A percentile compares a stretch with the other conserved stretches of the same genome.
Evolutionary conservation across 2,113 vertebrate genomes (phyloP).

Genomic region (Vombatus ursinus): DNA sequence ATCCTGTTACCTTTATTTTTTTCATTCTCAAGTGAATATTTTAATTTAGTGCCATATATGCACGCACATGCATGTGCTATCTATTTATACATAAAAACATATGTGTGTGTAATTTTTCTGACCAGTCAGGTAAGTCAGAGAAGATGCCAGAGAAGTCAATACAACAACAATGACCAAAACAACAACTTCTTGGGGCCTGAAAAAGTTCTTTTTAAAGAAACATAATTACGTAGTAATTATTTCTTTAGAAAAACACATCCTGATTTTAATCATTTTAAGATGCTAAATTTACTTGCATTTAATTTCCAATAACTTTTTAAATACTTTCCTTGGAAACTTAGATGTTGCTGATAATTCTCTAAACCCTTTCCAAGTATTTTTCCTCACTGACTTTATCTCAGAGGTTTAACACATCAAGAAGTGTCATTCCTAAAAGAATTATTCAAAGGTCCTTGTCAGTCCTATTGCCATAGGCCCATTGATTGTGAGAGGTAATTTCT

Average conservation of each 20-base stretch:
- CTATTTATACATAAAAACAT: background rate
- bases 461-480: background rate
- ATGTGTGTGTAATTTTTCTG: background rate
- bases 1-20: background rate
- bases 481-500: background rate
- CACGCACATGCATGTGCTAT: too few relatives aligned
- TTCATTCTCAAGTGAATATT: background rate
- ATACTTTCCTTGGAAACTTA: background rate
- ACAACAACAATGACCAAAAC: background rate
- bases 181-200: background rate
- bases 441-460: background rate
- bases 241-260: background rate
- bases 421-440: background rate
- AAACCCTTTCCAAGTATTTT: background rate
- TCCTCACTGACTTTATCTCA: background rate
- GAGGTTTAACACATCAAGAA: background rate
- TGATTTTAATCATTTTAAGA: background rate
- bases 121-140: background rate
- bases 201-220: background rate
- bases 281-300: background rate
- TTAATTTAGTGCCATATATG: background rate
- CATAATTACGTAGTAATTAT: background rate
- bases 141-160: background rate
- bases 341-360: background rate
- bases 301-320: background rate